Evolutionary conservation across 2,797 vertebrate genomes (phyloP).

Genomic region (Poeciliopsis turneri): DNA sequence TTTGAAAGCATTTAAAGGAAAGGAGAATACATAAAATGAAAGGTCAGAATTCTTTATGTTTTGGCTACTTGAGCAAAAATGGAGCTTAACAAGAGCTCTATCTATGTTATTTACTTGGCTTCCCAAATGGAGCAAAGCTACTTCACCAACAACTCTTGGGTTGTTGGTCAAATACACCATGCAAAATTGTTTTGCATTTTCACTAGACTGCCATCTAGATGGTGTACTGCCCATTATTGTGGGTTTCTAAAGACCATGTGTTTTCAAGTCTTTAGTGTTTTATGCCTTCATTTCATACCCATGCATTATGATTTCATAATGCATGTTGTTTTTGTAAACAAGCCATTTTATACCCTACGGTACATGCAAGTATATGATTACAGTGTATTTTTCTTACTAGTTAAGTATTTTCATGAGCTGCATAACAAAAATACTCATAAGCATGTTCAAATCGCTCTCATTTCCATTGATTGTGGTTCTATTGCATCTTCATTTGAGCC

Average conservation of each 20-base stretch:
- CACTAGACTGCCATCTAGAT: not conserved
- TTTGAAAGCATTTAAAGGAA: not conserved
- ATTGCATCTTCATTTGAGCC: not conserved
- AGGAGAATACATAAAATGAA: not conserved
- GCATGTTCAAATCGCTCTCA: not conserved
- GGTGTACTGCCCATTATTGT: not conserved
- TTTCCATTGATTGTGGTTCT: not conserved
- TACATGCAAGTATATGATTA: not conserved
- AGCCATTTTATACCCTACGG: not conserved
- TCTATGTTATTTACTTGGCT: not conserved
- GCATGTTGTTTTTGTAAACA: not conserved
- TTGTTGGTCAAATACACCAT: not conserved
- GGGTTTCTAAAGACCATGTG: not conserved
- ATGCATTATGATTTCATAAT: not conserved
- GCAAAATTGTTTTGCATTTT: not conserved
- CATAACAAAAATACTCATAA: not conserved
- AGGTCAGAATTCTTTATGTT: not conserved
- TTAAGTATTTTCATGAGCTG: not conserved
- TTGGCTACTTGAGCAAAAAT: not conserved
- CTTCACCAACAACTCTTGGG: not conserved
- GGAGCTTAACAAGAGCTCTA: not conserved
- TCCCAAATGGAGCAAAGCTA: not conserved
- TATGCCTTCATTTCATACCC: not conserved
- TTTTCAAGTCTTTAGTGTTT: not conserved
- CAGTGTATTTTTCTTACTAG: not conserved